Evolutionary conservation across 2,113 vertebrate species (phyloP), one percentile per base, ranked within the genome.

Genomic region (Anolis sagrei): DNA sequence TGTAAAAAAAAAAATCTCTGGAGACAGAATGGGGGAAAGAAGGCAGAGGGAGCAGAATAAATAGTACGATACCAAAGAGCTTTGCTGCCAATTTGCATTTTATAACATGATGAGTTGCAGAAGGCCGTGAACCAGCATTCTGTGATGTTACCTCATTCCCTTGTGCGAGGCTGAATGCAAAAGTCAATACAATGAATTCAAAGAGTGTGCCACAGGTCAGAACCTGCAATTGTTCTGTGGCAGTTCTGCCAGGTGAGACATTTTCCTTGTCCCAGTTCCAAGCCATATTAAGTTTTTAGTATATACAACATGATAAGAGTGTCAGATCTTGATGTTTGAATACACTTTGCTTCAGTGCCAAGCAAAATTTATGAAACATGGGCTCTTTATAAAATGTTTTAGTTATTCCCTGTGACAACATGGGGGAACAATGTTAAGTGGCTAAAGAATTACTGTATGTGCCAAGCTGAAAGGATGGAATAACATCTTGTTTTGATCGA

Each of bases 261-360:
- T 92, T 93, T 93, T 92, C 90, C 88, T 93, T 92, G 88, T 89
- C 86, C 77, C 44, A 48, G 72, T 89, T 93, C 90, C 92, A 93
- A 70, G 82, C 88, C 83, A 66, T 6, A 80, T 68, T 68, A 8
- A 68, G 27, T 68, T 29, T 74, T 76, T n/a, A 32, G 27, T 34
- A 44, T 39, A 8, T 7, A 54, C 86, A 87, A 69, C 69, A 89
- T 81, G 78, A 78, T 58, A 34, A 73, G 85, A 69, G 39, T 79
- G 11, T 79, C 79, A 87, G 90, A 84, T 85, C 54, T 54, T 69
- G 16, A 58, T 54, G 34, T 90, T 84, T 88, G 77, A 7, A 89
- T 88, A 78, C 85, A 73, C 88, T 93, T 93, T 93, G 48, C 89
- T 72, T 36, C 51, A 5, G 11, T 39, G 25, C 82, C 5, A 14